These are phyloP conservation scores for Gambusia affinis DNA, from an alignment of 2,113 vertebrate species.

Conservation along the genomic window DNA sequence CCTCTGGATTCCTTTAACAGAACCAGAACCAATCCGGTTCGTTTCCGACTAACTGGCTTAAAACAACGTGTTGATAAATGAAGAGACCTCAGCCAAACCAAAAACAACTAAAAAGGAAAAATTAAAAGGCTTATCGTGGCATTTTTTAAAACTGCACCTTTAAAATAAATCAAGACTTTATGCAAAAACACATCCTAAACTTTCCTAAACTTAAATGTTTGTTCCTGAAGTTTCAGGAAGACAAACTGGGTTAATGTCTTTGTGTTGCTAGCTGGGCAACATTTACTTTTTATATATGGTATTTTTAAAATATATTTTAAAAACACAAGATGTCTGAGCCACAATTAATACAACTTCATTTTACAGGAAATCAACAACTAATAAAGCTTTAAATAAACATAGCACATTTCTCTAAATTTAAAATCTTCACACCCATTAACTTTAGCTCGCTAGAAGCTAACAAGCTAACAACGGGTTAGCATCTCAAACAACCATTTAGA, in stretches of 20 bases:
- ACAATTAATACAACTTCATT: slow-evolving; percentile 1
- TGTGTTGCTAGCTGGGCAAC: slow-evolving; percentile 23
- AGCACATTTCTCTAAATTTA: background rate
- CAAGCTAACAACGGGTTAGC: background rate
- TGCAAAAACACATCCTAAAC: background rate
- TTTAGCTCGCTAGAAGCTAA: background rate
- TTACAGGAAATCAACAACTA: slow-evolving; percentile 1
- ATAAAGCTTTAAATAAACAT: background rate
- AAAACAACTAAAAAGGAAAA: background rate
- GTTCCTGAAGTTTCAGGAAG: background rate
- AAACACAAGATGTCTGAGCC: slow-evolving; percentile 6
- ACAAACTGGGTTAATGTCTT: slow-evolving; percentile 15
- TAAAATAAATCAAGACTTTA: background rate
- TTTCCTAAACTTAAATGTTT: too few relatives aligned
- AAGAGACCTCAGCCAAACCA: background rate
- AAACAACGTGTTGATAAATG: background rate
- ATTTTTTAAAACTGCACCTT: background rate
- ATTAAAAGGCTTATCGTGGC: background rate
- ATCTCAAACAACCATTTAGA: background rate
- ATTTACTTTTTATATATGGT: slow-evolving; percentile 2
- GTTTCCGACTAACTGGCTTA: slow-evolving; percentile 6
- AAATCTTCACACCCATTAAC: background rate
- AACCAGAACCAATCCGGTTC: slow-evolving; percentile 2
- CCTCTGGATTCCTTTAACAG: background rate
- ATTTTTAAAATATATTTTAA: slow-evolving; percentile 2